Conservation (phyloP, 2,888 invertebrate genomes). For the Sialis lutaria region DNA sequence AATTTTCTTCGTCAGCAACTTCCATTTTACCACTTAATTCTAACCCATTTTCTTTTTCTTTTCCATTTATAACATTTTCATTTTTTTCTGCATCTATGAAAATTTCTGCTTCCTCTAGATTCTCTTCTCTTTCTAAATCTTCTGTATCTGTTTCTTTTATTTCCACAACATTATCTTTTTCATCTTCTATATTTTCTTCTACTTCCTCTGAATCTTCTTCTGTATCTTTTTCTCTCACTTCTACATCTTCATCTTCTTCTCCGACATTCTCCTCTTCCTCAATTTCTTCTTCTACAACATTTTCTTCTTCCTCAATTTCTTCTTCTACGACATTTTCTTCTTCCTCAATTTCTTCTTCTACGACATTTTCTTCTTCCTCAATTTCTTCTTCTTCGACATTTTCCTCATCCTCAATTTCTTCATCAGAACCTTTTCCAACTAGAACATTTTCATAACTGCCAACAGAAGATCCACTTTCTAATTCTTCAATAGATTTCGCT, state of each 20-base stretch:
- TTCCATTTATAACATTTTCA: neutral
- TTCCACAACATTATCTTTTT: too few species aligned
- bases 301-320: slow-evolving; percentile 1
- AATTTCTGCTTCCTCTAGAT: neutral
- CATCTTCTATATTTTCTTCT: neutral
- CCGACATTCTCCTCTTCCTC: neutral
- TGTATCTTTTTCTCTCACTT: neutral
- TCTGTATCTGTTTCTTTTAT: neutral
- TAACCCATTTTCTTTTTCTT: neutral
- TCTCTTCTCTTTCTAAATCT: neutral
- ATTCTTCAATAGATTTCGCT: neutral
- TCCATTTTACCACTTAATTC: neutral
- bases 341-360: neutral
- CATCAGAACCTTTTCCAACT: neutral
- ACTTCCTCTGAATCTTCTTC: neutral
- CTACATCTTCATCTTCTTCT: neutral
- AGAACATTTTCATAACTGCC: neutral
- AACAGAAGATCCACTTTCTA: neutral
- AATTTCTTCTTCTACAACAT: neutral
- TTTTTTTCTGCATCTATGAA: neutral
- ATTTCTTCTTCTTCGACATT: neutral
- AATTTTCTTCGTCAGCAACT: neutral
- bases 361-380: slow-evolving; percentile 2
- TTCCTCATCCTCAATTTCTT: neutral
- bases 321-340: neutral